Base-by-base conservation (phyloP, 2,113 vertebrate genomes). In the Oncorhynchus keta region DNA sequence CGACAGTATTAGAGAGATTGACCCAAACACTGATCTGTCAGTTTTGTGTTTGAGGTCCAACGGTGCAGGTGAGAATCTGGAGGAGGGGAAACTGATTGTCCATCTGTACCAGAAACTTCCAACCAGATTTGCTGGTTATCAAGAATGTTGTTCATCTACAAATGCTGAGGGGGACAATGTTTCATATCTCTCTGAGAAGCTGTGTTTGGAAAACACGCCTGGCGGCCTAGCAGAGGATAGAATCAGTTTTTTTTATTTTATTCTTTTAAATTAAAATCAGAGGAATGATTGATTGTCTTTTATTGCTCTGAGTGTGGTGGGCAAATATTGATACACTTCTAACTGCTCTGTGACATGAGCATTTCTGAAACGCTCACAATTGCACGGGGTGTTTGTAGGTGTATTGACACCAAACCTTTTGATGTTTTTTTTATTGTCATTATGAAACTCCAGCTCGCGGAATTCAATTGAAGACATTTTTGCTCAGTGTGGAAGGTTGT, bases 261-360 rank as follows among this genome's bases (percentile, higher is more conserved):
- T 5, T 16, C 0, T 12, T 68, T 18, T 68, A 32, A 32, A 32
- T 18, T 2, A 68, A 32, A 32, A 35, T 18, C 26, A 32, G 30
- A 68, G 66, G 30, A 68, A 68, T 14, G 28, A 35, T 16, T 30
- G 16, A 35, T 28, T 1, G 14, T 20, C 3, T 68, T 32, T 35
- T 0, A 6, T 68, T 16, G 14, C 64, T 24, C 22, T 2, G 24
- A 30, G 66, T 30, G 49, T 55, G 49, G 32, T 57, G 26, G 4
- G 35, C 11, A 69, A 45, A 69, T 69, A 69, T 9, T n/a, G 35
- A 69, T 69, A 11, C n/a, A 24, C 68, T 70, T 39, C 39, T n/a
- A 48, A 24, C 68, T 3, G 35, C 18, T 45, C 66, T 28, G 3
- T 30, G 22, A 11, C 7, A 14, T 66, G 3, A 30, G 22, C 64